Evolutionary conservation across 2,797 vertebrate species (phyloP).

Genomic region (Cryptoprocta ferox): DNA sequence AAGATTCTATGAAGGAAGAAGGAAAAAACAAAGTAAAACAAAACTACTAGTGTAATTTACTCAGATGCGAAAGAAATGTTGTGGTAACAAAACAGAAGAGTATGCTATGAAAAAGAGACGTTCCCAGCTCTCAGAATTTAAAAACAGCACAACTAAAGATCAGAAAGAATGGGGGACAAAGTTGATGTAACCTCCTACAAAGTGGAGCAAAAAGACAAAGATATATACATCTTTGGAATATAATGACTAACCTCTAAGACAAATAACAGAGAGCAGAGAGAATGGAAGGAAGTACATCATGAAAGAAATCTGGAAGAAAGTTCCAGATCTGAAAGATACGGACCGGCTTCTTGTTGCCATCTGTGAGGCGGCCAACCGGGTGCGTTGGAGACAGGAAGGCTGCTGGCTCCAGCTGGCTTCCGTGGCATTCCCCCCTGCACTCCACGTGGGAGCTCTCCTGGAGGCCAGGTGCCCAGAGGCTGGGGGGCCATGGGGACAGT

Average conservation of each 20-base stretch:
- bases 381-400: too few relatives aligned
- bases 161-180: neutral
- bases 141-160: neutral
- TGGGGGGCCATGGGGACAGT: neutral
- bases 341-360: accelerated
- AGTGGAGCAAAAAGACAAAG: neutral
- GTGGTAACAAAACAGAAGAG: neutral
- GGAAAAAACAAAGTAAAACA: neutral
- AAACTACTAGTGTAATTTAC: neutral
- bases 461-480: neutral
- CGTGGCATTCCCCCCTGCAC: neutral
- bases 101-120: too few relatives aligned
- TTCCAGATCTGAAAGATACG: too few relatives aligned
- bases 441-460: neutral
- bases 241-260: neutral
- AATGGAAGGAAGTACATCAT: neutral
- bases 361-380: accelerated
- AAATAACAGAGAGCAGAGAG: neutral
- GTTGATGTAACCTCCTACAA: too few relatives aligned
- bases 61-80: neutral
- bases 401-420: neutral
- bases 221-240: too few relatives aligned
- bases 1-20: neutral
- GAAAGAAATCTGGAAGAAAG: neutral
- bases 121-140: too few relatives aligned